Conservation (phyloP, 1,140 invertebrate genomes). For the Drosophila athabasca region DNA sequence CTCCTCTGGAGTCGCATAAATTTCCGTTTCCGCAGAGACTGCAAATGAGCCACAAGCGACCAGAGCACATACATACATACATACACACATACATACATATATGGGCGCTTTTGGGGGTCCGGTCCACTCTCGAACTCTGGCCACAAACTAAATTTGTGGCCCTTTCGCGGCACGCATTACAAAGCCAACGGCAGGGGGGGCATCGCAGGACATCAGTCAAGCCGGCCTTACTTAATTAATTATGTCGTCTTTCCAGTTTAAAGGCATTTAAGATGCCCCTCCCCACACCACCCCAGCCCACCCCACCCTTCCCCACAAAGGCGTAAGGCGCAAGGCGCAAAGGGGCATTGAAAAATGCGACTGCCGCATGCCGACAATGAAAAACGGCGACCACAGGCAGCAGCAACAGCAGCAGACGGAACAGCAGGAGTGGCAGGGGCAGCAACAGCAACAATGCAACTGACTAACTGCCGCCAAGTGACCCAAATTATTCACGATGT, state of each 20-base stretch:
- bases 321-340: not conserved
- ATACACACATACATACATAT: too few species aligned
- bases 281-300: not conserved
- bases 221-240: slow-evolving; percentile 76
- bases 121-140: slow-evolving; percentile 36
- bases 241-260: slow-evolving; percentile 80
- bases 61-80: slow-evolving; percentile 15
- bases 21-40: slow-evolving; percentile 62
- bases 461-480: slow-evolving; percentile 79
- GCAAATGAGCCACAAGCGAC: slow-evolving; percentile 72
- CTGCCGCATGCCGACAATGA: slow-evolving; percentile 78
- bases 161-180: slow-evolving; percentile 74
- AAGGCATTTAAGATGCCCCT: slow-evolving; percentile 70
- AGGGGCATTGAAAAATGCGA: slow-evolving; percentile 72
- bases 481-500: slow-evolving; percentile 79
- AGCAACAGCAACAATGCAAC: slow-evolving; percentile 69
- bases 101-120: slow-evolving; percentile 30
- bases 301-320: not conserved
- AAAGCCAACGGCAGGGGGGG: slow-evolving; percentile 44
- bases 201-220: slow-evolving; percentile 68
- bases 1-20: slow-evolving; percentile 66
- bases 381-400: slow-evolving; percentile 76
- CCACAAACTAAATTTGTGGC: slow-evolving; percentile 62
- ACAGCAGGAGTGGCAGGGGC: not conserved
- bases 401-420: slow-evolving; percentile 37